Evolutionary conservation across 2,888 invertebrate species (phyloP), one percentile per base, ranked within the genome.

Genomic region (Labia minor): DNA sequence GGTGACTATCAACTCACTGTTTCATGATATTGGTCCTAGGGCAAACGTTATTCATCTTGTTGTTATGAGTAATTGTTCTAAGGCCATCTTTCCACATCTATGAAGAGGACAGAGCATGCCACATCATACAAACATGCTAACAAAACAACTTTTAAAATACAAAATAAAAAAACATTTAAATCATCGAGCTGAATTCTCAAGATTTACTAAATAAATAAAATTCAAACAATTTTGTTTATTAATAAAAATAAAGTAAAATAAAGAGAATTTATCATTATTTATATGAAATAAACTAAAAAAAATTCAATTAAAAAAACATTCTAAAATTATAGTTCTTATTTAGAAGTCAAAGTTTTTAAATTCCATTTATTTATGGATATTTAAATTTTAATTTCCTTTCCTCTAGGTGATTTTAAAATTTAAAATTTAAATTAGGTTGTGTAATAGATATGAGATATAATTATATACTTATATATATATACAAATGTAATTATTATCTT

Each of bases 1-100:
- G 26, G 3, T 26, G 26, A 26, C 26, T 67, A 66, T 68, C 67
- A 71, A 91, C 95, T 87, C 86, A 99, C 98, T 99, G 98, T 83
- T 99, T 99, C 89, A 92, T 94, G 70, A 99, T 85, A 79, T 90
- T 94, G 68, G 90, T 96, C 78, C 90, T 86, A 21, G 95, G 93
- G 79, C 98, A 99, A 72, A 95, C 90, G 81, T 98, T 98, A 81
- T 88, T 92, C 76, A 90, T 90, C 83, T 96, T 97, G 81, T 90
- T 93, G 82, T 95, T 97, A 82, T 97, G 95, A 69, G 96, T 94
- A 75, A 98, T 87, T 73, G 82, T 82, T 73, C 96, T 87, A 70
- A 99, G 84, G 69, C 88, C 87, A 75, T 88, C 86, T 81, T 95
- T 92, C 98, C 98, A 99, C 74, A 83, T 86, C 96, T 97, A 80